phyloP scores from a whole-genome alignment of 2,113 vertebrate species.

The Phaethon lepturus region DNA sequence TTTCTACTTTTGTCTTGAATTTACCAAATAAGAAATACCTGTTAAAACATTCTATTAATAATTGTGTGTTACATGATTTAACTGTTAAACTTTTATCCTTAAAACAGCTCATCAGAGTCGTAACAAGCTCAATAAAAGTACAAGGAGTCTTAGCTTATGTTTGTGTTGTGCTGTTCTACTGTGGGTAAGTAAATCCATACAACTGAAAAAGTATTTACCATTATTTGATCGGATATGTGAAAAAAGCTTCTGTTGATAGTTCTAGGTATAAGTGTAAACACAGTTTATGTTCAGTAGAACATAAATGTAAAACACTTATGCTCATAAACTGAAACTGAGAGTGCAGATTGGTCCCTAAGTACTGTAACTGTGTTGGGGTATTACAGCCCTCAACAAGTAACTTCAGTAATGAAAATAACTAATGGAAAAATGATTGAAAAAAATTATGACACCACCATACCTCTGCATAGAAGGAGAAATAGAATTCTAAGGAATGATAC shows the following conservation, averaged over 20 bases:
- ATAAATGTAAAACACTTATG: background rate
- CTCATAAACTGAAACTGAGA: background rate
- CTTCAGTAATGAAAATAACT: background rate
- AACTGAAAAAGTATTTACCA: background rate
- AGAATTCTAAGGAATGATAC: background rate
- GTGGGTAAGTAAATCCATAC: constrained; percentile 85
- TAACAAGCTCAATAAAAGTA: constrained; percentile 94
- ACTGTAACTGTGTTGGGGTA: background rate
- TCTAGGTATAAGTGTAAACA: background rate
- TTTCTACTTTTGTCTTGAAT: background rate
- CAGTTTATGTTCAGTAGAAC: background rate
- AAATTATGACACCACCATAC: background rate
- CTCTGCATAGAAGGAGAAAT: background rate
- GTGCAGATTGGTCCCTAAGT: background rate
- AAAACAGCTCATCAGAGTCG: constrained; percentile 91
- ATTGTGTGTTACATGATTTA: background rate
- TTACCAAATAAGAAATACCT: background rate
- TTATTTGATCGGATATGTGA: background rate
- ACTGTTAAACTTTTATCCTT: constrained; percentile 7
- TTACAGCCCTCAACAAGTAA: background rate
- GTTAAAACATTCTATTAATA: background rate
- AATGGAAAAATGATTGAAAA: background rate
- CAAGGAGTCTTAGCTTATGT: constrained; percentile 91
- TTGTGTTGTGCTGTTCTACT: constrained; percentile 92
- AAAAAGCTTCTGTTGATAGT: background rate